A percentile compares a stretch with the other conserved stretches of the same genome.
Conservation (phyloP, 2,888 invertebrate species). For the Sphaerophoria taeniata region DNA sequence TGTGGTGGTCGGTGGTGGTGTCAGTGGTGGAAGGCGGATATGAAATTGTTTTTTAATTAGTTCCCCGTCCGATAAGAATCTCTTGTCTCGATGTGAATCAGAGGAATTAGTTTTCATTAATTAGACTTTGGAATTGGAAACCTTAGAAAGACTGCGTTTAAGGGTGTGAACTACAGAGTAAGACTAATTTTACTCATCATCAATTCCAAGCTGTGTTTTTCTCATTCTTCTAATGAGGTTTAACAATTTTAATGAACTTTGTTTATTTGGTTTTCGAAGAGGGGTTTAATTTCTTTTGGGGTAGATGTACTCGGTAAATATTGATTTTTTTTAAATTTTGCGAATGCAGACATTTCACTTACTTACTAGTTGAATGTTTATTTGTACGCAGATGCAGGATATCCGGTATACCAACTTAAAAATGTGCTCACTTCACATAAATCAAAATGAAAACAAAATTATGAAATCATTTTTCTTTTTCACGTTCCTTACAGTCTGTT, state of each 20-base stretch:
- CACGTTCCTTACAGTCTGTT: no score
- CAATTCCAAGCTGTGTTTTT: neutral
- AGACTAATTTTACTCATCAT: slow-evolving; percentile 54
- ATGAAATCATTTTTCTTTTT: no score
- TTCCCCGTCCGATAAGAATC: slow-evolving; percentile 28
- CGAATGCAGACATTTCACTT: no score
- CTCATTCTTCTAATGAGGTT: neutral
- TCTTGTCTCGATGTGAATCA: slow-evolving; percentile 30
- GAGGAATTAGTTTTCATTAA: slow-evolving; percentile 40
- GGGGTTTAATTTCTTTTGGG: neutral
- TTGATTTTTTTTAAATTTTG: slow-evolving; percentile 52
- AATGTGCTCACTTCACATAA: no score
- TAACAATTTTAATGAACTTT: slow-evolving; percentile 17
- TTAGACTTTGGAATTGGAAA: slow-evolving; percentile 12
- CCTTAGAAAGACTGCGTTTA: neutral
- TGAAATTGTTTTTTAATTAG: slow-evolving; percentile 37
- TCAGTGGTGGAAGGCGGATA: no score
- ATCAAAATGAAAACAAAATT: no score
- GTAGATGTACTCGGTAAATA: slow-evolving; percentile 36
- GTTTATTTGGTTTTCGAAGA: slow-evolving; percentile 8
- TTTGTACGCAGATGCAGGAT: no score
- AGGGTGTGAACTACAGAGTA: neutral
- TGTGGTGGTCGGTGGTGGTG: slow-evolving; percentile 26
- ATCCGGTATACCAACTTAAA: no score
- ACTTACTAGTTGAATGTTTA: no score